Evolutionary conservation across 2,888 invertebrate species (phyloP).

Genomic region (Caenorhabditis sp.): DNA sequence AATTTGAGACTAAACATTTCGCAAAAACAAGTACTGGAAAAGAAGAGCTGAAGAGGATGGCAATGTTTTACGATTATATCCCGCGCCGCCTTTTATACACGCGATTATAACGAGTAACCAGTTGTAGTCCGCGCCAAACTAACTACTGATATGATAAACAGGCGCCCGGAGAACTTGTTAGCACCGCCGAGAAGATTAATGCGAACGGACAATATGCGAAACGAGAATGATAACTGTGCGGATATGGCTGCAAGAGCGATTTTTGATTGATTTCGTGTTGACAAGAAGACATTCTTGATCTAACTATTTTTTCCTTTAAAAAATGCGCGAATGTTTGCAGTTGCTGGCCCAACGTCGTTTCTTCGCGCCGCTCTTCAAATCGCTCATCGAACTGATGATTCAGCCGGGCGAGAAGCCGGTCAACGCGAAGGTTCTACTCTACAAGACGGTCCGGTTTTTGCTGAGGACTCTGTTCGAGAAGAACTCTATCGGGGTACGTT

Average conservation of each 20-base stretch:
- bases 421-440: constrained; percentile 61
- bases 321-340: no score
- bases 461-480: constrained; percentile 55
- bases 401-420: constrained; percentile 59
- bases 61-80: constrained; percentile 14
- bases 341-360: constrained; percentile 41
- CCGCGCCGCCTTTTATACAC: background rate
- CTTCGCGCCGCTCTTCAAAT: constrained; percentile 58
- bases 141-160: constrained; percentile 53
- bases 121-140: constrained; percentile 8
- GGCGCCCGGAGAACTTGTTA: constrained; percentile 29
- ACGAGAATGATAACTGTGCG: no score
- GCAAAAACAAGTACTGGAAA: background rate
- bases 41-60: background rate
- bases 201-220: no score
- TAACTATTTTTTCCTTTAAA: background rate
- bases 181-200: no score
- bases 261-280: constrained; percentile 45
- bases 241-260: no score
- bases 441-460: constrained; percentile 56
- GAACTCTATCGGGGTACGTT: constrained; percentile 37
- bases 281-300: background rate
- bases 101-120: constrained; percentile 21
- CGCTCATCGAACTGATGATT: constrained; percentile 63
- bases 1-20: no score